Percentiles rank a stretch among this genome's conserved stretches.
Evolutionary conservation across 2,888 invertebrate species (phyloP).

Genomic region (Trichopria drosophilae): DNA sequence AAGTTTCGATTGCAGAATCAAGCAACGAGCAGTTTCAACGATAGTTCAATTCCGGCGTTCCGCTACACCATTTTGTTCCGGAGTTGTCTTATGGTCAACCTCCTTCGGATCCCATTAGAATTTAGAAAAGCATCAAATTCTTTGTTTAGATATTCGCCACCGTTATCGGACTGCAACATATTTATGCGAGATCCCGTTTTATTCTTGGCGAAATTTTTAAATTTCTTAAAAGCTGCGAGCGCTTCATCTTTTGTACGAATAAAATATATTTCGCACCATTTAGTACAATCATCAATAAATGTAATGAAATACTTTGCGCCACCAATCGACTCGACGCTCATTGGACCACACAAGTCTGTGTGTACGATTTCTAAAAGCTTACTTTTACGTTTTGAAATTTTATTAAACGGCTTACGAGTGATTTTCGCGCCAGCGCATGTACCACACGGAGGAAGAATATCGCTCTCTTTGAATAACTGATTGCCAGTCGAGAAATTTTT

Average conservation of each 20-base stretch:
- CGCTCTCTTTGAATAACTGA: background rate
- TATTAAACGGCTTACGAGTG: conserved; percentile 2
- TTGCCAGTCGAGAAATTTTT: conserved; percentile 6
- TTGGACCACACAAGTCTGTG: conserved; percentile 9
- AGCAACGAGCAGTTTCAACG: conserved; percentile 39
- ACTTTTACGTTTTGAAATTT: background rate
- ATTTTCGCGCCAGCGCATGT: conserved; percentile 9
- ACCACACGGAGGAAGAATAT: conserved; percentile 3
- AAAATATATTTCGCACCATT: conserved; percentile 27
- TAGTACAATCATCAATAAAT: conserved; percentile 34
- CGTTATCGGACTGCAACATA: conserved; percentile 30
- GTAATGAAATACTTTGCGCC: conserved; percentile 30
- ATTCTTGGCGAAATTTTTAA: conserved; percentile 18
- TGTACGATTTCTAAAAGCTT: conserved; percentile 6
- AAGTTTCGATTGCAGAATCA: conserved; percentile 38
- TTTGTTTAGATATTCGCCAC: conserved; percentile 18
- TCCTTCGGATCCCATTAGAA: conserved; percentile 31
- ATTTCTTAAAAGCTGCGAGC: conserved; percentile 20
- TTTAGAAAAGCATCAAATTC: conserved; percentile 10
- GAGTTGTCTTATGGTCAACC: conserved; percentile 38
- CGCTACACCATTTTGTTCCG: conserved; percentile 43
- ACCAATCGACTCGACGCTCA: conserved; percentile 7
- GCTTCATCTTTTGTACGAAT: conserved; percentile 20
- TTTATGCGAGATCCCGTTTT: conserved; percentile 25
- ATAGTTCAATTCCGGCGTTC: conserved; percentile 44